Evolutionary conservation across 2,113 vertebrate genomes (phyloP).

Genomic region (Notarius lentiginosus): DNA sequence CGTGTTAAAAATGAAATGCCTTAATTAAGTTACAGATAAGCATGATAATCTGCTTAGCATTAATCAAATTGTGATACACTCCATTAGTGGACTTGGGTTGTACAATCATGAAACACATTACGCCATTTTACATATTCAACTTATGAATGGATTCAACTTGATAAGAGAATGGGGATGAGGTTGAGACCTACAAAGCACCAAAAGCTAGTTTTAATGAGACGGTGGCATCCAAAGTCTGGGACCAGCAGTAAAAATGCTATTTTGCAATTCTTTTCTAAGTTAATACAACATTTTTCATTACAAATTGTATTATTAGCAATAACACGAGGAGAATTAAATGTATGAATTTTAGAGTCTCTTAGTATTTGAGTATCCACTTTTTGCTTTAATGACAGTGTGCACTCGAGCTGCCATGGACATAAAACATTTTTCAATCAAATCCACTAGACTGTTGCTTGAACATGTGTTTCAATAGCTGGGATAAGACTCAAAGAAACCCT

Average conservation of each 20-base stretch:
- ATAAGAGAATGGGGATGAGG: background rate
- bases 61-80: constrained; percentile 32
- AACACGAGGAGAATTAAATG: background rate
- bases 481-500: background rate
- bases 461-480: background rate
- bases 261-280: background rate
- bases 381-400: background rate
- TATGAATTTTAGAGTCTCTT: background rate
- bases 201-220: background rate
- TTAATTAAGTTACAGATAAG: constrained; percentile 33
- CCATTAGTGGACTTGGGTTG: constrained; percentile 20
- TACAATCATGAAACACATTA: constrained; percentile 5
- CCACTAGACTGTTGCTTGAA: background rate
- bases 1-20: background rate
- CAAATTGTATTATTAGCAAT: background rate
- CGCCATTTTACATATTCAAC: background rate
- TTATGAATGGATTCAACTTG: background rate
- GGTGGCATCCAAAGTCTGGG: background rate
- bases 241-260: background rate
- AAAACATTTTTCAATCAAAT: background rate
- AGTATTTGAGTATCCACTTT: background rate
- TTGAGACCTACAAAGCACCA: background rate
- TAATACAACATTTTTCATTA: background rate
- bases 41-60: constrained; percentile 32
- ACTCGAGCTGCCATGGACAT: background rate